Evolutionary conservation across 2,797 vertebrate species (phyloP).

Genomic region (Rousettus madagascariensis): DNA sequence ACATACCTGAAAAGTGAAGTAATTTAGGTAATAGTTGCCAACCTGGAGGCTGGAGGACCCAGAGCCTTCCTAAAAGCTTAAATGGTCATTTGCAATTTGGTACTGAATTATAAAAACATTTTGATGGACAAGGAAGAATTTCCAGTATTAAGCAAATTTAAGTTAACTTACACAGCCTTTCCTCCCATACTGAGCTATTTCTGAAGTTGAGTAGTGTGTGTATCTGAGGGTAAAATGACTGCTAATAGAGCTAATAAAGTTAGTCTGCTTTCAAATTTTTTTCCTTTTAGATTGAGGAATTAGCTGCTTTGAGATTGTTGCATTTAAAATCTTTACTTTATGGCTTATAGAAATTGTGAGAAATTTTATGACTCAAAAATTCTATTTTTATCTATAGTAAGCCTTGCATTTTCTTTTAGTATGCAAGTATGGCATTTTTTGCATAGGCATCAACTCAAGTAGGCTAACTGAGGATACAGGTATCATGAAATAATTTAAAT

Average conservation of each 20-base stretch:
- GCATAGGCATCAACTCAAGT: conserved; percentile 39
- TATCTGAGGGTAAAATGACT: conserved; percentile 53
- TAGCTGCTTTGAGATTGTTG: conserved; percentile 25
- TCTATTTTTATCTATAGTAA: conserved; percentile 55
- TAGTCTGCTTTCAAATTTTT: conserved; percentile 34
- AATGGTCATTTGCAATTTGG: conserved; percentile 54
- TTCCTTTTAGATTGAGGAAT: conserved; percentile 30
- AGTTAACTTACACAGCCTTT: not conserved
- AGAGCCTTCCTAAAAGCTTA: conserved; percentile 55
- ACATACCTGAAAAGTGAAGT: conserved; percentile 65
- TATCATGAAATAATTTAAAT: conserved; percentile 68
- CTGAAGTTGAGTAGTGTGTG: not conserved
- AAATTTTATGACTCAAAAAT: conserved; percentile 55
- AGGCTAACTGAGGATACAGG: conserved; percentile 51
- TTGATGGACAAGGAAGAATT: conserved; percentile 57
- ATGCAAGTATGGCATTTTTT: conserved; percentile 54
- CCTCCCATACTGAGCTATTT: conserved; percentile 49
- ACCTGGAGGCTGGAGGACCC: conserved; percentile 24
- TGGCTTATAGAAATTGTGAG: conserved; percentile 50
- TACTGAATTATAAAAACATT: conserved; percentile 59
- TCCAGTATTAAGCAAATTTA: conserved; percentile 56
- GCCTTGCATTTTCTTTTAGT: conserved; percentile 44
- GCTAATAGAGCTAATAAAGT: not conserved
- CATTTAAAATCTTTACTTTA: conserved; percentile 48
- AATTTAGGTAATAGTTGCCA: conserved; percentile 57